Base-by-base conservation (phyloP, 2,113 vertebrate species). In the Tachuris rubrigastra region DNA sequence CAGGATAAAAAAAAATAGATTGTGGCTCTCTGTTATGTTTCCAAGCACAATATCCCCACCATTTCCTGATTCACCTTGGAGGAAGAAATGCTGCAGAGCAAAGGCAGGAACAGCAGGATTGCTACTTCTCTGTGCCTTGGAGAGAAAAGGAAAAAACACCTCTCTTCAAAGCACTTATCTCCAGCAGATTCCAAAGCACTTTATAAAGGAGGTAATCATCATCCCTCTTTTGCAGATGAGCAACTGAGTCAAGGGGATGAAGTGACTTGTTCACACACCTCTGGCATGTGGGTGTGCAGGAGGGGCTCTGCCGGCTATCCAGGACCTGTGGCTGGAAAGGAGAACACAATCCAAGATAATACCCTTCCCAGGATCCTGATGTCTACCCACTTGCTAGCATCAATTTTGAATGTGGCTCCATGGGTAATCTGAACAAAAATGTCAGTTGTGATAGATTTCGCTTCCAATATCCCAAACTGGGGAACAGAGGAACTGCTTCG, bases 151-250 rank as follows among this genome's bases (percentile, higher is more conserved):
- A 79, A 50, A 50, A 76, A 77, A 0, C 41, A 67, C n/a, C 52
- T 53, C 90, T 90, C 82, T 47, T 33, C 35, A 59, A 63, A 93
- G 68, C 83, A 77, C 88, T 94, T 84, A 15, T 88, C 67, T 73
- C 41, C 79, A 88, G 82, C 60, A 83, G 75, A 71, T 80, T 75
- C 92, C 68, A 8, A 83, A 95, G 91, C 28, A 39, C 82, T 90
- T 80, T 52, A 90, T 75, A 91, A 91, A 94, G 87, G 63, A 93
- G 88, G 79, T 25, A 75, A 86, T 91, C 75, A 56, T 21, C 22
- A 0, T 31, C 39, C 27, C 85, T 33, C 93, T 89, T 46, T 31
- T 63, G 82, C 78, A 80, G 76, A 89, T 22, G 66, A 85, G 79
- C 75, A 85, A 12, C 42, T n/a, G 35, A 89, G 78, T 10, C 85